phyloP scores from a whole-genome alignment of 2,888 invertebrate genomes.

The Chironomus riparius region DNA sequence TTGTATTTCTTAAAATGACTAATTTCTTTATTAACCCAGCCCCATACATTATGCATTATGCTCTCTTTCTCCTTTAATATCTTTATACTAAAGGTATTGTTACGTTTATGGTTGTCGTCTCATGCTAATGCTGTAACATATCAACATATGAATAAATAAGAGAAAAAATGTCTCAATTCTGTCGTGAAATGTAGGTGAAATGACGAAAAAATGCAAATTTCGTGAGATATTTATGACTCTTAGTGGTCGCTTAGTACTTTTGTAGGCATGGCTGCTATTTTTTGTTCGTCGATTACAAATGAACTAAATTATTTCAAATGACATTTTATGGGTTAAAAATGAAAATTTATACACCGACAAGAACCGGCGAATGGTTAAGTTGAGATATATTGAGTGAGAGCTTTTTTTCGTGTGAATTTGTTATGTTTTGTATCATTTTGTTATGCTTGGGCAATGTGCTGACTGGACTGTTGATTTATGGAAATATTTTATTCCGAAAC shows the following conservation, averaged over 20 bases:
- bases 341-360: no score
- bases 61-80: no score
- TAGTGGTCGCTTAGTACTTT: not conserved
- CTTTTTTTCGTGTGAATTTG: no score
- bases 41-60: not conserved
- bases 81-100: no score
- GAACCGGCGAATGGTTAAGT: no score
- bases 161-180: constrained; percentile 7
- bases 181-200: not conserved
- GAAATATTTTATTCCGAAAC: not conserved
- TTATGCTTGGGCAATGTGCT: no score
- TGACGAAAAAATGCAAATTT: constrained; percentile 5
- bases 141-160: not conserved
- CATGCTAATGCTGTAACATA: not conserved
- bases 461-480: not conserved
- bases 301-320: not conserved
- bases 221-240: not conserved
- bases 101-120: no score
- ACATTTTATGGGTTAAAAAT: no score
- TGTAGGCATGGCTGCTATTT: not conserved
- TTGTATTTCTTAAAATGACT: not conserved
- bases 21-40: not conserved
- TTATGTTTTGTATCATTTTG: no score
- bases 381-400: no score
- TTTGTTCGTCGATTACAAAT: not conserved